A percentile compares a stretch with the other conserved stretches of the same genome.
Evolutionary conservation across 2,113 vertebrate species (phyloP).

Genomic region (Dipodomys stephensi): DNA sequence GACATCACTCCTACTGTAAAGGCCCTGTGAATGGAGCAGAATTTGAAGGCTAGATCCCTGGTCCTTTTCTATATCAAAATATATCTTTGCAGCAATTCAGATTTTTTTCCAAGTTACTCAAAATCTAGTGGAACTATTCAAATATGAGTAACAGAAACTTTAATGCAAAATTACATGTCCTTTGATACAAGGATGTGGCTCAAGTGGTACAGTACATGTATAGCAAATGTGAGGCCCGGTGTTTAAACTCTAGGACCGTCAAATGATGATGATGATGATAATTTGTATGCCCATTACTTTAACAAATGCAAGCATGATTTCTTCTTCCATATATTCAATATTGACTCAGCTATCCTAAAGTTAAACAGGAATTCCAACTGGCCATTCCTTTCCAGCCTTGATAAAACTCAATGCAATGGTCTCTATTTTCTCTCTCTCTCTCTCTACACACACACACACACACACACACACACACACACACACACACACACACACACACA

Average conservation of each 20-base stretch:
- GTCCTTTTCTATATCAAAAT: neutral
- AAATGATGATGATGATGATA: too few relatives aligned
- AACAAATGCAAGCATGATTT: neutral
- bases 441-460: neutral
- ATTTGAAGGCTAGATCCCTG: neutral
- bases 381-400: neutral
- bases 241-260: too few relatives aligned
- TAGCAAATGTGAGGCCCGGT: too few relatives aligned
- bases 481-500: too few relatives aligned
- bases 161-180: too few relatives aligned
- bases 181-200: too few relatives aligned
- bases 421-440: neutral
- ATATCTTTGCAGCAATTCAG: neutral
- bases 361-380: neutral
- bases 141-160: neutral
- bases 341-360: neutral
- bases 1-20: neutral
- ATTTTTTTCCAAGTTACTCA: neutral
- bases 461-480: neutral
- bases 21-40: neutral
- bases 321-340: neutral
- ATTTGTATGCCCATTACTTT: neutral
- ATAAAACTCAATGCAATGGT: fast-evolving
- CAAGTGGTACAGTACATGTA: too few relatives aligned
- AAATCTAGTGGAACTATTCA: slow-evolving; percentile 9